These are phyloP conservation scores for Fabriciana adippe DNA, from an alignment of 2,888 invertebrate species.

Conservation along the genomic window DNA sequence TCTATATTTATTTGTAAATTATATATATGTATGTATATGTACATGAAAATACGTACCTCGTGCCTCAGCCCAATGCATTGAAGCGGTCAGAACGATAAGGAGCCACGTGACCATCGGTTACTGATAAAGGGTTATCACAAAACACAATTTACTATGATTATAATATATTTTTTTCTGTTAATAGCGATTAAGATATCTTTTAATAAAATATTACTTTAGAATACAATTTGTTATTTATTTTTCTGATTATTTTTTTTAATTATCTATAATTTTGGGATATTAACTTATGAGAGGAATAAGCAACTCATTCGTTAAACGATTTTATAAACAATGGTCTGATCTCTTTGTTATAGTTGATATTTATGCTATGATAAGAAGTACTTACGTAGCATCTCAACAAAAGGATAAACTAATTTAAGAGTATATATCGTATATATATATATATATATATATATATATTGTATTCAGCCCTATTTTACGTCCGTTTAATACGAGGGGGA, in stretches of 20 bases:
- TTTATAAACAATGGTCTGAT: conserved; percentile 6
- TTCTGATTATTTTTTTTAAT: not conserved
- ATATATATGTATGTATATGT: no score
- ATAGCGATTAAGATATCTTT: not conserved
- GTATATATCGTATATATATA: no score
- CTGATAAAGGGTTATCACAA: conserved; percentile 28
- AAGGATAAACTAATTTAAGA: no score
- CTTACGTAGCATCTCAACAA: no score
- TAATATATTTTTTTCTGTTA: not conserved
- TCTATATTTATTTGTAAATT: no score
- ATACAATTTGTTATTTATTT: not conserved
- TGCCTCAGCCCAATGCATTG: conserved; percentile 39
- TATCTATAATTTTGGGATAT: not conserved
- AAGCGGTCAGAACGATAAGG: conserved; percentile 41
- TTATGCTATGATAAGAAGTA: not conserved
- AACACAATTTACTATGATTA: conserved; percentile 11
- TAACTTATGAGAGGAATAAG: not conserved
- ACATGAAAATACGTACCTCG: conserved; percentile 40
- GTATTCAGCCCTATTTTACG: no score
- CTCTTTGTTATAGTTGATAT: not conserved
- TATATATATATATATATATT: no score
- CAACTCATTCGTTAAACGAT: conserved; percentile 6
- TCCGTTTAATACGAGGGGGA: no score
- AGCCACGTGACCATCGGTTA: conserved; percentile 34
- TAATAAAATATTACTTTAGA: not conserved